Evolutionary conservation across 1,140 invertebrate species (phyloP).

Genomic region (Drosophila ercepeae): DNA sequence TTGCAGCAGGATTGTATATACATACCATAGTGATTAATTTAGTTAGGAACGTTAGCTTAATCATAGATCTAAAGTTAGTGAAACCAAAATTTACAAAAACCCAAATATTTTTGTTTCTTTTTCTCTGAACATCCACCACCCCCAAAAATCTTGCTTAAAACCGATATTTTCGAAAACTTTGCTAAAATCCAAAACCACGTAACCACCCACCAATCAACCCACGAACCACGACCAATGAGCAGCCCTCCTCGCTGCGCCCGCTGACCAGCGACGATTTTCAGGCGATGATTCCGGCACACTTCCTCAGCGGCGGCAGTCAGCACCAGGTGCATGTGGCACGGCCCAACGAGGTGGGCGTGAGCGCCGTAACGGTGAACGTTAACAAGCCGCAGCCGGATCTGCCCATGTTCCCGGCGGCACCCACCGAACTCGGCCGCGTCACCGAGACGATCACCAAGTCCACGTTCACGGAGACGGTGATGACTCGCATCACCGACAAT

Average conservation of each 20-base stretch:
- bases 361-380: conserved; percentile 89
- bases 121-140: conserved; percentile 60
- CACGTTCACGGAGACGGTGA: conserved; percentile 96
- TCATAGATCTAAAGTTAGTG: conserved; percentile 52
- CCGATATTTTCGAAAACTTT: conserved; percentile 54
- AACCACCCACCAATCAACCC: conserved; percentile 24
- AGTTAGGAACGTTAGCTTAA: conserved; percentile 60
- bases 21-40: conserved; percentile 31
- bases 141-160: conserved; percentile 53
- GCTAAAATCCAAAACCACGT: conserved; percentile 45
- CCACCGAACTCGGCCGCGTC: conserved; percentile 92
- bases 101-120: conserved; percentile 80
- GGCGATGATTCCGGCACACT: conserved; percentile 96
- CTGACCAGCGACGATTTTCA: conserved; percentile 96
- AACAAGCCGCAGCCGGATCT: conserved; percentile 88
- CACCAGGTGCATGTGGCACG: conserved; percentile 79
- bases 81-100: conserved; percentile 73
- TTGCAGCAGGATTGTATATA: conserved; percentile 31
- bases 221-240: conserved; percentile 52
- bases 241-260: conserved; percentile 88
- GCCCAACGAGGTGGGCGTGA: conserved; percentile 83
- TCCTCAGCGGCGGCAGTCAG: conserved; percentile 87
- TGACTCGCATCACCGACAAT: conserved; percentile 96
- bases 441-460: conserved; percentile 97
- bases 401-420: conserved; percentile 91